phyloP scores from a whole-genome alignment of 1,140 invertebrate genomes.

The Philopotamus ludificatus region DNA sequence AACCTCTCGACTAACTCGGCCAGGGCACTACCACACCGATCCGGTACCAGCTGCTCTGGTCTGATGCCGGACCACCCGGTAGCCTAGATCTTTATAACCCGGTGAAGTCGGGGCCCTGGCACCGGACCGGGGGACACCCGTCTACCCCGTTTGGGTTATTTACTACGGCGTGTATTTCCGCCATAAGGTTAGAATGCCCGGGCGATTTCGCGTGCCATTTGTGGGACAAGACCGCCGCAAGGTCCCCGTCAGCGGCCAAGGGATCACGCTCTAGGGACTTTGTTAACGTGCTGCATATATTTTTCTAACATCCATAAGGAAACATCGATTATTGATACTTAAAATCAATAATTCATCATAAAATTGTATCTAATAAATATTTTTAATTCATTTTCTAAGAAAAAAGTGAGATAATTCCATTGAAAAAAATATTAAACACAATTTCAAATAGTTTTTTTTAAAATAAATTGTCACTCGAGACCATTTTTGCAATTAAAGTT shows the following conservation, averaged over 20 bases:
- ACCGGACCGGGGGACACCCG: conserved; percentile 7
- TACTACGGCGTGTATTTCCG: conserved; percentile 32
- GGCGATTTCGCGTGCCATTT: conserved; percentile 30
- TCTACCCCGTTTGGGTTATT: conserved; percentile 26
- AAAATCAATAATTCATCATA: too few relatives aligned
- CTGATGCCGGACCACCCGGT: conserved; percentile 10
- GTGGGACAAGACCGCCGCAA: conserved; percentile 28
- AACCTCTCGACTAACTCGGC: conserved; percentile 33
- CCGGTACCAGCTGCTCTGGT: conserved; percentile 2
- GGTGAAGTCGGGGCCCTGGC: not conserved
- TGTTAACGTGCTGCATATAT: too few relatives aligned
- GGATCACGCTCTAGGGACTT: not conserved
- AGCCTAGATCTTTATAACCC: conserved; percentile 28
- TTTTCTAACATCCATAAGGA: too few relatives aligned
- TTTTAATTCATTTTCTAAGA: too few relatives aligned
- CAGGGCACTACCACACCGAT: conserved; percentile 27
- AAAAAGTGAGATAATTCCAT: too few relatives aligned
- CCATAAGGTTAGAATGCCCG: conserved; percentile 1
- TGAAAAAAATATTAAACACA: too few relatives aligned
- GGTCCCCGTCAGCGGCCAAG: conserved; percentile 14
- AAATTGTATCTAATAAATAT: too few relatives aligned
- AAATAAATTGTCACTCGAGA: too few relatives aligned
- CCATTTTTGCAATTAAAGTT: too few relatives aligned
- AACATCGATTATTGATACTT: too few relatives aligned
- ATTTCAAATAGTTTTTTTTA: too few relatives aligned